These are phyloP conservation scores for Hemitrygon akajei DNA, from an alignment of 2,797 vertebrate species.

Conservation along the genomic window DNA sequence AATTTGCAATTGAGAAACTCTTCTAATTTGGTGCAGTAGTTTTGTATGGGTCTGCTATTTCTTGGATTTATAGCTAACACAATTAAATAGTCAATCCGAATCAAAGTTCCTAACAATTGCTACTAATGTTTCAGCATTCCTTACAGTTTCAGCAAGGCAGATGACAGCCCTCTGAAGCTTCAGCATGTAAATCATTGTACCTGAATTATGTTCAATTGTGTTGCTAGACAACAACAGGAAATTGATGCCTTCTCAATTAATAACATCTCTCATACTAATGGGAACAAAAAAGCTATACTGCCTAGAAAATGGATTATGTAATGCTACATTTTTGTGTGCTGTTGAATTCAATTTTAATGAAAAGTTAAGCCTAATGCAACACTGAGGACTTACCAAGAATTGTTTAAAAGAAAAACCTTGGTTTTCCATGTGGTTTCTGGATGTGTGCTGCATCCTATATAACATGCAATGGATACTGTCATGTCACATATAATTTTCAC, in stretches of 20 bases:
- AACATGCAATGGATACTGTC: too few relatives aligned
- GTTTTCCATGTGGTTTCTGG: too few relatives aligned
- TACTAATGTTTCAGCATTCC: not conserved
- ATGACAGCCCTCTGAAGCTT: not conserved
- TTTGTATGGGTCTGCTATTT: not conserved
- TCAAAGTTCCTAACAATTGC: not conserved
- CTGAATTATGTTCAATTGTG: not conserved
- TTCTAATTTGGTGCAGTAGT: not conserved
- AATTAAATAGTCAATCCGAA: not conserved
- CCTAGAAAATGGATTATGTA: too few relatives aligned
- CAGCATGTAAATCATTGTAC: not conserved
- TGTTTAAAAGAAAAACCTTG: too few relatives aligned
- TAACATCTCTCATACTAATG: not conserved
- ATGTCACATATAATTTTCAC: too few relatives aligned
- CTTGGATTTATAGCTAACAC: not conserved
- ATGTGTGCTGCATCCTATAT: too few relatives aligned
- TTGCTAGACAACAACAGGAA: conserved; percentile 8
- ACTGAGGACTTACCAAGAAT: too few relatives aligned
- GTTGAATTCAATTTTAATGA: too few relatives aligned
- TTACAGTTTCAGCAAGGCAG: not conserved
- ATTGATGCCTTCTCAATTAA: not conserved
- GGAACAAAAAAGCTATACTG: not conserved
- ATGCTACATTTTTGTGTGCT: too few relatives aligned
- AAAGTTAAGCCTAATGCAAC: too few relatives aligned
- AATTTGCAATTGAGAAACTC: not conserved